Evolutionary conservation across 2,888 invertebrate genomes (phyloP).

Genomic region (Lithophane semibrunnea): DNA sequence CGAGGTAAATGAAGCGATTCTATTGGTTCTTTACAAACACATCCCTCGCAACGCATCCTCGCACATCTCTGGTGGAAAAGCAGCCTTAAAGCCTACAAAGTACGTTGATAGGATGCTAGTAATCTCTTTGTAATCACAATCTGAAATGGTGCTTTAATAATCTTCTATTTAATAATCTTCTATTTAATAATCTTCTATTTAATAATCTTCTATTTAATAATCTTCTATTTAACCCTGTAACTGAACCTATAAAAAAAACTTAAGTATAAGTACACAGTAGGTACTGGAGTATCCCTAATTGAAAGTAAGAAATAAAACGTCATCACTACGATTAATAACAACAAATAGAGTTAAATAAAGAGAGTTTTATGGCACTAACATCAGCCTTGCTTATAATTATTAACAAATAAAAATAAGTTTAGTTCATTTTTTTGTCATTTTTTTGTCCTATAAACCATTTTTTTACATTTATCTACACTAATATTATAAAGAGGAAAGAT

Average conservation of each 20-base stretch:
- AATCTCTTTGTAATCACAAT: background rate
- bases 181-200: background rate
- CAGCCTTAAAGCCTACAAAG: background rate
- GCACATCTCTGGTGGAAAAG: too few relatives aligned
- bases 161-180: too few relatives aligned
- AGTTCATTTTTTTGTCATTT: rapidly evolving
- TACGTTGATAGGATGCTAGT: background rate
- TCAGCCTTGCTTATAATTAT: background rate
- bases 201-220: background rate
- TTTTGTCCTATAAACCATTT: background rate
- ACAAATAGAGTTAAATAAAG: too few relatives aligned
- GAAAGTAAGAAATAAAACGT: background rate
- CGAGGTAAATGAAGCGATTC: too few relatives aligned
- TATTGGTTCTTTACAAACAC: too few relatives aligned
- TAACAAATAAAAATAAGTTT: background rate
- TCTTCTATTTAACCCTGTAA: background rate
- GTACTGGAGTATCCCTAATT: background rate
- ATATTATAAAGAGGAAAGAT: too few relatives aligned
- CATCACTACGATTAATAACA: too few relatives aligned
- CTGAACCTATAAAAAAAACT: background rate
- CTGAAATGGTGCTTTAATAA: background rate
- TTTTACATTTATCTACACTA: background rate
- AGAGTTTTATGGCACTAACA: background rate
- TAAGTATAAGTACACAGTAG: background rate
- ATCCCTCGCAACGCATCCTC: too few relatives aligned